phyloP scores from a whole-genome alignment of 2,888 invertebrate species.

The Orchestes rusci region DNA sequence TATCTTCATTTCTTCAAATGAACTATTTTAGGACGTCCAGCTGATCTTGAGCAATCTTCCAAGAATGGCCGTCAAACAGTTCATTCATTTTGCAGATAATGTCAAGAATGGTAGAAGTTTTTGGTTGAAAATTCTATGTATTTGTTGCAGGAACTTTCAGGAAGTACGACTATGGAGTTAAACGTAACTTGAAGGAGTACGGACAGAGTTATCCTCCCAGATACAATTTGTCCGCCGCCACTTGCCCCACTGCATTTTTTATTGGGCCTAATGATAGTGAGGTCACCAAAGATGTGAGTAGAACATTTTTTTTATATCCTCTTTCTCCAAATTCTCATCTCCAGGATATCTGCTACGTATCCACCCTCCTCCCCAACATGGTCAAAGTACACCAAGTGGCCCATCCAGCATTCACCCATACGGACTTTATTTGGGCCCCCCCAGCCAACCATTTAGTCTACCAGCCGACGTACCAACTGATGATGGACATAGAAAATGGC shows the following conservation, averaged over 20 bases:
- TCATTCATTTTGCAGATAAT: constrained; percentile 10
- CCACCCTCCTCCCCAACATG: constrained; percentile 9
- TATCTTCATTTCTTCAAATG: neutral
- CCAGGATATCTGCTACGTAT: too few species aligned
- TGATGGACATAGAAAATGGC: constrained; percentile 11
- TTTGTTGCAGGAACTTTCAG: constrained; percentile 32
- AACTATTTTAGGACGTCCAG: constrained; percentile 8
- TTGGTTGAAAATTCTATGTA: neutral
- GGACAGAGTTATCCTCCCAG: constrained; percentile 39
- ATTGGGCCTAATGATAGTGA: constrained; percentile 43
- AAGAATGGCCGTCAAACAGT: neutral
- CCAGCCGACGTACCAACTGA: constrained; percentile 25
- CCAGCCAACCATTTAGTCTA: constrained; percentile 50
- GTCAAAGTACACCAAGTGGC: constrained; percentile 5
- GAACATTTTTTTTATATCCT: neutral
- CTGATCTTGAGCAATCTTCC: constrained; percentile 4
- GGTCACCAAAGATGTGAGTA: constrained; percentile 49
- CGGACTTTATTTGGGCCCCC: constrained; percentile 22
- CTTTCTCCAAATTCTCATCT: too few species aligned
- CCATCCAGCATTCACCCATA: constrained; percentile 16
- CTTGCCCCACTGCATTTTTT: constrained; percentile 43
- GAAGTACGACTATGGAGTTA: constrained; percentile 43
- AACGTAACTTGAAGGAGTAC: constrained; percentile 32
- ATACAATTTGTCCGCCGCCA: constrained; percentile 41
- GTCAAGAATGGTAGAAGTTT: constrained; percentile 6